Evolutionary conservation across 1,140 invertebrate species (phyloP).

Genomic region (Holcopasites calliopsidis): DNA sequence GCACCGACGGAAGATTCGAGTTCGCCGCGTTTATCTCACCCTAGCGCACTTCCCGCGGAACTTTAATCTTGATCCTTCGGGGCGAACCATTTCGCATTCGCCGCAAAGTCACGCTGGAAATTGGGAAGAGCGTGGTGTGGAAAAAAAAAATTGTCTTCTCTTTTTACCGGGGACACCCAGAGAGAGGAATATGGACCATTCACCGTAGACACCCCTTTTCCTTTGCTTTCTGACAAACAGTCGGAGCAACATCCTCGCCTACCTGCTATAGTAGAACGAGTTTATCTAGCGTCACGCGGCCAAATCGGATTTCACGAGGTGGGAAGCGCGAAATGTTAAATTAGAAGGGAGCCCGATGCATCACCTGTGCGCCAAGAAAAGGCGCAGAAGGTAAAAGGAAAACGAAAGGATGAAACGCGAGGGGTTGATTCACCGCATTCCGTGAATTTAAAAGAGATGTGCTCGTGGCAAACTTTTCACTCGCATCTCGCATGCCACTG

Average conservation of each 20-base stretch:
- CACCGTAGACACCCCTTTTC: background rate
- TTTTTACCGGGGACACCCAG: background rate
- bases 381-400: background rate
- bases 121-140: no score
- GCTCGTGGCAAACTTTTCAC: conserved; percentile 48
- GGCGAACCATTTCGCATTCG: background rate
- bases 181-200: no score
- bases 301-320: conserved; percentile 54
- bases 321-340: conserved; percentile 55
- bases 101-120: conserved; percentile 41
- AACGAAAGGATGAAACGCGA: background rate
- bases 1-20: background rate
- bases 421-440: conserved; percentile 39
- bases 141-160: background rate
- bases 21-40: background rate
- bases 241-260: conserved; percentile 16
- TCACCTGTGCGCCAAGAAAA: conserved; percentile 36
- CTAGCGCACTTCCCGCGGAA: background rate
- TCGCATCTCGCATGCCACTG: conserved; percentile 1
- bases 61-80: background rate
- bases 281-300: conserved; percentile 52
- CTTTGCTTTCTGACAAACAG: conserved; percentile 3
- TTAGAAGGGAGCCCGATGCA: conserved; percentile 44
- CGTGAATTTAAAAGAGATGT: conserved; percentile 28
- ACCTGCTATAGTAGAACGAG: background rate